Base-by-base conservation (phyloP, 1,140 invertebrate species). In the Triops longicaudatus region DNA sequence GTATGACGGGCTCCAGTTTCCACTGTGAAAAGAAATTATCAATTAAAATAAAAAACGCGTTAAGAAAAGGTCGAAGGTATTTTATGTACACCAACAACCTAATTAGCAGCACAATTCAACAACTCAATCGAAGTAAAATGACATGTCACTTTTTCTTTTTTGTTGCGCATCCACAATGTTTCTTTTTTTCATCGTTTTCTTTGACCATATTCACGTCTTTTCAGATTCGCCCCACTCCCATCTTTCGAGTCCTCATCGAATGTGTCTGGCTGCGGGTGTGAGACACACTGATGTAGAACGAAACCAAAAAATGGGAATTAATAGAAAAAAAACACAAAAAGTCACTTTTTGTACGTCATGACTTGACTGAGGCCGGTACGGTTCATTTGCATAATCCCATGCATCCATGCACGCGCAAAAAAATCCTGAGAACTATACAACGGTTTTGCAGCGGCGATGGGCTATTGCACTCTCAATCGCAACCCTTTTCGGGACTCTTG, bases 101-200 rank as follows among this genome's bases (percentile, higher is more conserved):
- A 63, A 63, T 63, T 63, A 63, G 50, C 50, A 63, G 50, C 50
- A 63, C 50, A 63, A 63, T 63, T 63, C 50, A 63, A 63, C 50
- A 63, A 63, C 50, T 63, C 50, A 63, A 63, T 63, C 50, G 50
- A 63, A 63, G 50, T 63, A 63, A 63, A 63, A 63, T 63, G 50
- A 63, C 50, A 63, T 63, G 50, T 63, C 50, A 63, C 50, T 63
- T 63, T 37, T 37, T 63, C 50, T 63, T 17, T 63, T 63, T 63
- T 63, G 50, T 63, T 63, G 50, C 50, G 50, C 50, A 63, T 17
- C 50, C 50, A 63, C 50, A 63, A 63, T n/a, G 50, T 63, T 63
- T 63, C 14, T 17, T 63, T 63, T 63, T 63, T 63, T 63, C 2
- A 37, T 7, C 7, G 10, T 63, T n/a, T n/a, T n/a, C 50, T 63